Base-by-base conservation (phyloP, 2,113 vertebrate genomes). In the Triplophysa dalaica region DNA sequence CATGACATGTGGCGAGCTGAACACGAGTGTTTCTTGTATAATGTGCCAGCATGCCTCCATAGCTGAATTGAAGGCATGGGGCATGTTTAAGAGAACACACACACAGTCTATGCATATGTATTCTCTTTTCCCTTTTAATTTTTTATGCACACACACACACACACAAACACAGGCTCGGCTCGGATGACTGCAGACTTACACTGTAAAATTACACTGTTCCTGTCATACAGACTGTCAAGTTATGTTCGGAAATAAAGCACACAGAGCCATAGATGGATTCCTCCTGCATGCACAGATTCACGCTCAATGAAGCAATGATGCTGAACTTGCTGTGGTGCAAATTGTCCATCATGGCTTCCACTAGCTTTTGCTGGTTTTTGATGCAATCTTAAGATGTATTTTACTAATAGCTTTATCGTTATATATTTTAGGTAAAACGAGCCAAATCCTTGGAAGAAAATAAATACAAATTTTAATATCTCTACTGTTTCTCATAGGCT, bases 41-140 rank as follows among this genome's bases (percentile, higher is more conserved):
- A 88, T 91, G 19, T 64, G 58, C 91, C 91, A 86, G 88, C 85
- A 92, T 91, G 64, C 76, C 83, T 85, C 80, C 77, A 85, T 79
- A 72, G 75, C 76, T 77, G 86, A 54, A 17, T 48, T 62, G 41
- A 41, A 66, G 33, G 56, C 26, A 69, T 69, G 12, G 48, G 52
- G 56, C 74, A 79, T 83, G 82, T 87, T 75, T 70, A 29, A 24
- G 62, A 80, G 68, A 86, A 61, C 60, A 75, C 80, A 2, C n/a
- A 67, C 45, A 4, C 82, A 70, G 33, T 43, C 63, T 69, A 64
- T 29, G 54, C 70, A 72, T 75, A 79, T 70, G 63, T 69, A 74
- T 22, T 43, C 17, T 6, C 45, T 72, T 33, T 21, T 6, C 4
- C 10, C 61, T 66, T 21, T 26, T 22, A n/a, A 29, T 21, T 54